These are phyloP conservation scores for Orius insidiosus DNA, from an alignment of 1,140 invertebrate genomes.

Conservation along the genomic window DNA sequence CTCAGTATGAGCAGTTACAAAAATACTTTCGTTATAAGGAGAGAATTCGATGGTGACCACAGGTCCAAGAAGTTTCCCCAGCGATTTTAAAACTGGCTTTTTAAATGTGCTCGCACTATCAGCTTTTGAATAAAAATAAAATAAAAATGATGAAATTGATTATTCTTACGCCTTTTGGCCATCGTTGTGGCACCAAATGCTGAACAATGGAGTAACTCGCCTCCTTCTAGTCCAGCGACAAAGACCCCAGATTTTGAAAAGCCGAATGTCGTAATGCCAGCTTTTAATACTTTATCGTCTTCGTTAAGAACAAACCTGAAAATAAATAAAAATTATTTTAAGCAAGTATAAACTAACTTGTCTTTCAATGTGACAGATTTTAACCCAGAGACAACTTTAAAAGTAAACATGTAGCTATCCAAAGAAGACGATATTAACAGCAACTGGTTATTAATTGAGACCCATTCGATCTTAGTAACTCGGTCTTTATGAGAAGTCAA, in stretches of 20 bases:
- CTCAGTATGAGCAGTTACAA: conserved; percentile 3
- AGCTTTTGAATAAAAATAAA: conserved; percentile 1
- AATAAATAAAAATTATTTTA: too few species aligned
- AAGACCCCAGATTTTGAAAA: conserved; percentile 12
- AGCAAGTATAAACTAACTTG: conserved; percentile 9
- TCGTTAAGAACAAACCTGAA: conserved; percentile 6
- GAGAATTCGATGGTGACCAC: conserved; percentile 11
- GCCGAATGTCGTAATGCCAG: conserved; percentile 12
- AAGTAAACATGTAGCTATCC: conserved; percentile 11
- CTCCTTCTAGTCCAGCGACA: conserved; percentile 13
- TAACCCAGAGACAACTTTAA: conserved; percentile 8
- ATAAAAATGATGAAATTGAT: background rate
- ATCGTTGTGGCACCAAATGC: conserved; percentile 6
- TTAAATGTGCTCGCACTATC: conserved; percentile 1
- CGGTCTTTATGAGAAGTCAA: conserved; percentile 9
- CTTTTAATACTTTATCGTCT: background rate
- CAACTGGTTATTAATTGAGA: conserved; percentile 6
- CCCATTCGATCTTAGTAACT: conserved; percentile 12
- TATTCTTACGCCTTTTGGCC: conserved; percentile 7
- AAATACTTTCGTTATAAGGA: conserved; percentile 11
- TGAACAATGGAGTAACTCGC: conserved; percentile 14
- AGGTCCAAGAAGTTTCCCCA: conserved; percentile 1
- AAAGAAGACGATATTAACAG: conserved; percentile 7
- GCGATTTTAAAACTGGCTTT: conserved; percentile 8
- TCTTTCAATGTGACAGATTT: conserved; percentile 8